Evolutionary conservation across 2,888 invertebrate genomes (phyloP).

Genomic region (Dynastes hyllus): DNA sequence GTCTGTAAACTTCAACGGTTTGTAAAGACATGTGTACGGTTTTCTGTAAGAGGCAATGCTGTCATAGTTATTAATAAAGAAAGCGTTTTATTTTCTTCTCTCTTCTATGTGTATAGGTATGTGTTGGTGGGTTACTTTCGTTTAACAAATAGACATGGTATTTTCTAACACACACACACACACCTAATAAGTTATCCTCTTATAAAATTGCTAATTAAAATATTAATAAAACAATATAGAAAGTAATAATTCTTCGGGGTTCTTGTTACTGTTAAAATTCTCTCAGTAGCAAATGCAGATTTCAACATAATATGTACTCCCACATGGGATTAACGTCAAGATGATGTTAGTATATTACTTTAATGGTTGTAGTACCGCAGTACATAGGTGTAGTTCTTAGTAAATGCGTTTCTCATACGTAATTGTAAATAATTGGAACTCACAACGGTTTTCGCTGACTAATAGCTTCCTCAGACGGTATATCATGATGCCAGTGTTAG

Average conservation of each 20-base stretch:
- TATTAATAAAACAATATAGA: not conserved
- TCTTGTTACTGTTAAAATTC: too few relatives aligned
- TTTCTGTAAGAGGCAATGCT: too few relatives aligned
- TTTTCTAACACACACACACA: too few relatives aligned
- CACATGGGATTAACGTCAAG: too few relatives aligned
- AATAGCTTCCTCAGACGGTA: not conserved
- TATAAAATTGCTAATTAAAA: not conserved
- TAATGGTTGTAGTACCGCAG: not conserved
- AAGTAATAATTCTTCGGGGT: not conserved
- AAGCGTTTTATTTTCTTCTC: not conserved
- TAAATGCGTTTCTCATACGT: not conserved
- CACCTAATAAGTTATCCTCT: too few relatives aligned
- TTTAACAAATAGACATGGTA: too few relatives aligned
- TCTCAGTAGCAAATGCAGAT: too few relatives aligned
- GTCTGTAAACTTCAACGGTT: not conserved
- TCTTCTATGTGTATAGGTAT: not conserved
- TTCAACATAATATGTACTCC: too few relatives aligned
- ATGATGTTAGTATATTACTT: not conserved
- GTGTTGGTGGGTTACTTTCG: too few relatives aligned
- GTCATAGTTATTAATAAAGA: conserved; percentile 13
- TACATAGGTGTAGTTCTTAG: too few relatives aligned
- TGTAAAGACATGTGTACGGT: too few relatives aligned
- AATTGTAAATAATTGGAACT: conserved; percentile 23
- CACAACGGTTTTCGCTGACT: conserved; percentile 1
- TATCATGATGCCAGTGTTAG: not conserved